These are phyloP conservation scores for Phalera bucephala DNA, from an alignment of 2,888 invertebrate genomes.

Conservation along the genomic window DNA sequence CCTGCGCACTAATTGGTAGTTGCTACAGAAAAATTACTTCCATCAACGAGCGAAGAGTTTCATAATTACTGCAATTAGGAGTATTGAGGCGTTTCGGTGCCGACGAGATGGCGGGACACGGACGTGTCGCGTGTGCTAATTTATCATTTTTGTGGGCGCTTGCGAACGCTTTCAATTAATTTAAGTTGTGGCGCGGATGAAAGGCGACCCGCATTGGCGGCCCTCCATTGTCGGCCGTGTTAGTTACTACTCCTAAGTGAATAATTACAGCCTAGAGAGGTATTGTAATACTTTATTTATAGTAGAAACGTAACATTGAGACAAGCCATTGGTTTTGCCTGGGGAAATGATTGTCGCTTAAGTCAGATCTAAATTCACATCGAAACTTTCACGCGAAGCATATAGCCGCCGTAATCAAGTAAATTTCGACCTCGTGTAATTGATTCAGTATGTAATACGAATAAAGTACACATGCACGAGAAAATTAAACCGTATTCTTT, in stretches of 20 bases:
- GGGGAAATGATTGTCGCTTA: too few relatives aligned
- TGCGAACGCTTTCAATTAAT: conserved; percentile 40
- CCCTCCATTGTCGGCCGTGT: background rate
- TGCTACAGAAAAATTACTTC: conserved; percentile 77
- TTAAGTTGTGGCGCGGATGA: conserved; percentile 18
- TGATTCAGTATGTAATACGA: conserved; percentile 19
- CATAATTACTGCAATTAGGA: conserved; percentile 76
- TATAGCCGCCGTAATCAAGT: conserved; percentile 18
- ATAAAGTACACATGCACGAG: conserved; percentile 22
- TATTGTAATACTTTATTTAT: too few relatives aligned
- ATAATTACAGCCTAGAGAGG: too few relatives aligned
- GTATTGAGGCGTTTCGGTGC: conserved; percentile 56
- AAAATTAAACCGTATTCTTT: conserved; percentile 24
- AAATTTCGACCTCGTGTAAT: conserved; percentile 26
- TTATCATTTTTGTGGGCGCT: conserved; percentile 53
- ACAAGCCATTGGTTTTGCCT: too few relatives aligned
- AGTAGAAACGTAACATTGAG: too few relatives aligned
- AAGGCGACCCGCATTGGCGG: background rate
- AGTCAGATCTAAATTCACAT: too few relatives aligned
- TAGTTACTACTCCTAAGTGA: too few relatives aligned
- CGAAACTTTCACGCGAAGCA: too few relatives aligned
- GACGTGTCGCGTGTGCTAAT: conserved; percentile 71
- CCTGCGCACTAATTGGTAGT: conserved; percentile 69
- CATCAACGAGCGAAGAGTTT: conserved; percentile 78
- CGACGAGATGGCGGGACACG: too few relatives aligned